These are phyloP conservation scores for Pantherophis guttatus DNA, from an alignment of 2,113 vertebrate genomes.

Conservation along the genomic window DNA sequence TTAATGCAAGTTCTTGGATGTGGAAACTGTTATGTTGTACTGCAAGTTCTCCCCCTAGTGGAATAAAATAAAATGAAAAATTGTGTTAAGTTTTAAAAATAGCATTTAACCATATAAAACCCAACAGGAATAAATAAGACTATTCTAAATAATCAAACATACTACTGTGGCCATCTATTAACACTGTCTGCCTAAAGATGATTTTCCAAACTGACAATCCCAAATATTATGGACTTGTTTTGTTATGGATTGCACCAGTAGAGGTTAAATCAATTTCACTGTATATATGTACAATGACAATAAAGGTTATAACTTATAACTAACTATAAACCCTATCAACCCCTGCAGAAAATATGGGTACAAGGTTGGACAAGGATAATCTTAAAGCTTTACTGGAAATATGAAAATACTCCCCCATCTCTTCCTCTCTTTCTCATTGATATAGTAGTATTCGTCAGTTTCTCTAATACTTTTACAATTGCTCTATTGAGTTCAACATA, in stretches of 20 bases:
- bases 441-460: not conserved
- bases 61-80: constrained; percentile 37
- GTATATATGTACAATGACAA: no score
- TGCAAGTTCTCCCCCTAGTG: constrained; percentile 54
- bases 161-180: not conserved
- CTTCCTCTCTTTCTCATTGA: not conserved
- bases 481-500: not conserved
- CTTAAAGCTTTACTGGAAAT: not conserved
- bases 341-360: not conserved
- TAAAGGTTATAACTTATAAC: no score
- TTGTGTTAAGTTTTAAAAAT: not conserved
- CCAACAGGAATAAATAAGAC: not conserved
- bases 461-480: not conserved
- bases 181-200: not conserved
- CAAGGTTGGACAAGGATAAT: not conserved
- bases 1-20: not conserved
- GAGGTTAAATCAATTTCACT: no score
- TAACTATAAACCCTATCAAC: not conserved
- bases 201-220: not conserved
- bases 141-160: not conserved
- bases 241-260: no score
- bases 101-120: not conserved
- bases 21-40: constrained; percentile 25
- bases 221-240: not conserved
- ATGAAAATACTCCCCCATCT: not conserved